These are phyloP conservation scores for Pogonophryne albipinna DNA, from an alignment of 2,797 vertebrate genomes.

Conservation along the genomic window DNA sequence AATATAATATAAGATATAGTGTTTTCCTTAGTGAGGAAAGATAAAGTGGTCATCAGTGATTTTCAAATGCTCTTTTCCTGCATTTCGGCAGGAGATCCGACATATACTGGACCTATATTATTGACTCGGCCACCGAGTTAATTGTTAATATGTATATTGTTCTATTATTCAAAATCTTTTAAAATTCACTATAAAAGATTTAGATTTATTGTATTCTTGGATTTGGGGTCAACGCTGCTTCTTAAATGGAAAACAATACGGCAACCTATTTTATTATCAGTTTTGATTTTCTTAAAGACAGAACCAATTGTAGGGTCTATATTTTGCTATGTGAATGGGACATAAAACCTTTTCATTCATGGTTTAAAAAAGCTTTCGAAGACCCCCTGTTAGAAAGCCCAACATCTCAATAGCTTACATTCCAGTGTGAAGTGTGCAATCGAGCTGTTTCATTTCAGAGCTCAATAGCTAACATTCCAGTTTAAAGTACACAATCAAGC, in stretches of 20 bases:
- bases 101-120: not conserved
- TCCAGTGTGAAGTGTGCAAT: constrained; percentile 46
- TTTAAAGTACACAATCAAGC: constrained; percentile 62
- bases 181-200: not conserved
- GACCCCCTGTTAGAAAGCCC: constrained; percentile 1
- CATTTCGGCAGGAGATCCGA: not conserved
- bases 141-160: not conserved
- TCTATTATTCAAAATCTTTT: not conserved
- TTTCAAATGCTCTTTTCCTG: too few relatives aligned
- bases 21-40: not conserved
- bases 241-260: not conserved
- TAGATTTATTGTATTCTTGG: not conserved
- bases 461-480: constrained; percentile 63
- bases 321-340: constrained; percentile 1
- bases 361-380: not conserved
- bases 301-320: not conserved
- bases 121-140: not conserved
- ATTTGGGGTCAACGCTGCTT: not conserved
- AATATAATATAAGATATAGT: too few relatives aligned
- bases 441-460: constrained; percentile 41
- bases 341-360: not conserved
- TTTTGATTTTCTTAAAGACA: not conserved
- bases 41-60: not conserved
- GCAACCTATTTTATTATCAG: not conserved
- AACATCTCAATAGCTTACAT: constrained; percentile 50